Evolutionary conservation across 2,797 vertebrate species (phyloP).

Genomic region (Phaenicophaeus curvirostris): DNA sequence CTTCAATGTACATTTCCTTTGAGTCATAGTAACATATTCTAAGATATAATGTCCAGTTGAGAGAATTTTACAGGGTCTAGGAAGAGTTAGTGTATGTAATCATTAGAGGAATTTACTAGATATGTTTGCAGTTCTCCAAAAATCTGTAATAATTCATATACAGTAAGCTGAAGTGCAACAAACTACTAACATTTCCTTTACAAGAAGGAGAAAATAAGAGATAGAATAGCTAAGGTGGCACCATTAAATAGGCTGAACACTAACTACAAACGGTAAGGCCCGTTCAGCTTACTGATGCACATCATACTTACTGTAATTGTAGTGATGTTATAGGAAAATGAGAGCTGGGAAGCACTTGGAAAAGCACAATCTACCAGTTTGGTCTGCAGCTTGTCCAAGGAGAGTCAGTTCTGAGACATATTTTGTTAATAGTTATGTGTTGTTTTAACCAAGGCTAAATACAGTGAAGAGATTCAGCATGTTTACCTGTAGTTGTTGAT

Average conservation of each 20-base stretch:
- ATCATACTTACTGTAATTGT: neutral
- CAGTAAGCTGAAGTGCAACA: neutral
- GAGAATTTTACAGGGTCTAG: neutral
- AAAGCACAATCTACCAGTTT: neutral
- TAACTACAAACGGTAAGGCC: neutral
- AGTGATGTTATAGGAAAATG: fast-evolving
- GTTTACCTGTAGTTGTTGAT: neutral
- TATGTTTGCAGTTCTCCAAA: neutral
- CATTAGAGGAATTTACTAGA: neutral
- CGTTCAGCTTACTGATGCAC: neutral
- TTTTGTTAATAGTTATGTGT: neutral
- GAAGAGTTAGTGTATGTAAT: neutral
- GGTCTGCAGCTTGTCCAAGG: neutral
- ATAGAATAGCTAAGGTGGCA: neutral
- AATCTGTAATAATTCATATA: neutral
- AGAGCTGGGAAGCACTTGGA: neutral
- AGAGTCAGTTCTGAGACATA: neutral
- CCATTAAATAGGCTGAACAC: neutral
- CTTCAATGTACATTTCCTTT: neutral
- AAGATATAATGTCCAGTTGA: neutral
- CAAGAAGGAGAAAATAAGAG: neutral
- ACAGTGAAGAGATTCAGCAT: neutral
- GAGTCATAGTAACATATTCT: neutral
- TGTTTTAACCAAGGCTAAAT: neutral
- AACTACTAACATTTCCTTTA: neutral